These are phyloP conservation scores for Drosophila atripex DNA, from an alignment of 2,888 invertebrate genomes.

Conservation along the genomic window DNA sequence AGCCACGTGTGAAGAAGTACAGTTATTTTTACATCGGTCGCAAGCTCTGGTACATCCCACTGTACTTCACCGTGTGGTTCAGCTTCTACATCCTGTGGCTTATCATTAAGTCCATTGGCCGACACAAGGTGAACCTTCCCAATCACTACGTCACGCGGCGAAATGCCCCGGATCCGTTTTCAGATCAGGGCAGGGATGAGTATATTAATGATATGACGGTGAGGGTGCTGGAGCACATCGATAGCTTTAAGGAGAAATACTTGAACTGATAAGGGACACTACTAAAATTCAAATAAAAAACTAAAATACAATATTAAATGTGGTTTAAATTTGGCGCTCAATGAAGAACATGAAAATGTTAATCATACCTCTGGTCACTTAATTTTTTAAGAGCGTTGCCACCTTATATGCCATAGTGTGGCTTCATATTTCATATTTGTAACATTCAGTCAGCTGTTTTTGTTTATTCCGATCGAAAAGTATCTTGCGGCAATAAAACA, in stretches of 20 bases:
- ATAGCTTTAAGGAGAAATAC: conserved; percentile 81
- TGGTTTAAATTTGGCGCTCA: not conserved
- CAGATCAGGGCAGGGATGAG: conserved; percentile 69
- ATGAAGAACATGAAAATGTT: not conserved
- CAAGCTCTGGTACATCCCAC: conserved; percentile 89
- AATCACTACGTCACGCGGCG: conserved; percentile 82
- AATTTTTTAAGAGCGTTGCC: not conserved
- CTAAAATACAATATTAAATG: conserved; percentile 22
- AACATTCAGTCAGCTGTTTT: conserved; percentile 21
- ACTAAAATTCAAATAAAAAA: conserved; percentile 49
- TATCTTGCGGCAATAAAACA: not conserved
- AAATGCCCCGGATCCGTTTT: conserved; percentile 66
- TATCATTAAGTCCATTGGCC: conserved; percentile 88
- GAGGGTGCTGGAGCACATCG: conserved; percentile 82
- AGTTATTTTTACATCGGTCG: conserved; percentile 89
- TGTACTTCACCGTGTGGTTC: conserved; percentile 88
- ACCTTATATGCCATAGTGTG: not conserved
- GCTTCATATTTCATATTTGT: not conserved
- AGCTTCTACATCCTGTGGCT: conserved; percentile 87
- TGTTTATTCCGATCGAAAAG: conserved; percentile 50
- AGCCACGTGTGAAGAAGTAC: conserved; percentile 85
- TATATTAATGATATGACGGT: conserved; percentile 81
- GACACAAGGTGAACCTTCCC: conserved; percentile 86
- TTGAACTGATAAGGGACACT: conserved; percentile 55
- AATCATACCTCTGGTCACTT: not conserved